Evolutionary conservation across 2,113 vertebrate genomes (phyloP), one percentile per base, ranked within the genome.

Genomic region (Malurus cyaneus): DNA sequence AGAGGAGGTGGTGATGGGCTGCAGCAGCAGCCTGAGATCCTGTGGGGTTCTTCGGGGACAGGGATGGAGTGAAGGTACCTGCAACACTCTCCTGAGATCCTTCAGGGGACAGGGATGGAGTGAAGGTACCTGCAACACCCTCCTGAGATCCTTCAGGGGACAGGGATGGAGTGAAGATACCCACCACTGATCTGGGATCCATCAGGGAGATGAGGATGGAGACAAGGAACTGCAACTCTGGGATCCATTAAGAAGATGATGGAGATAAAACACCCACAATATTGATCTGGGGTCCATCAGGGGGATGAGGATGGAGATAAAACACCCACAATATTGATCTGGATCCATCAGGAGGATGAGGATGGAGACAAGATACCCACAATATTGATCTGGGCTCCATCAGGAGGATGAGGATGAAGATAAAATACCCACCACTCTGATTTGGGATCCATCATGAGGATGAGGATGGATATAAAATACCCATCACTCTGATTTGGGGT

Each of bases 361-460:
- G 56, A 24, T 74, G 61, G 28, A 65, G 32, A 34, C 0, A 9
- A 34, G 11, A 5, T 8, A 11, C 7, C 50, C 34, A 44, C 39
- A 56, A 0, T 0, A 2, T 8, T 3, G 12, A 10, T 8, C 11
- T 72, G 64, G 18, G 36, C 21, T 46, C 24, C 0, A 0, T 14
- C 10, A n/a, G 34, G 76, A 10, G 7, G 7, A 2, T 2, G 6
- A 8, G 29, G 61, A 24, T 74, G 67, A 20, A 65, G 32, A 31
- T 0, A 10, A 34, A 11, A 5, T 9, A 11, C 6, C 50, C 39
- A 39, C 39, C 39, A 39, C 39, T 39, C 11, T 39, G 39, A 39
- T 39, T 39, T 39, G 39, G 39, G 39, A 39, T 39, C 39, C 39
- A 39, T 39, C 39, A 39, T 11, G 39, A 39, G 39, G 39, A 39